phyloP scores from a whole-genome alignment of 2,113 vertebrate species.

The Cavia porcellus region DNA sequence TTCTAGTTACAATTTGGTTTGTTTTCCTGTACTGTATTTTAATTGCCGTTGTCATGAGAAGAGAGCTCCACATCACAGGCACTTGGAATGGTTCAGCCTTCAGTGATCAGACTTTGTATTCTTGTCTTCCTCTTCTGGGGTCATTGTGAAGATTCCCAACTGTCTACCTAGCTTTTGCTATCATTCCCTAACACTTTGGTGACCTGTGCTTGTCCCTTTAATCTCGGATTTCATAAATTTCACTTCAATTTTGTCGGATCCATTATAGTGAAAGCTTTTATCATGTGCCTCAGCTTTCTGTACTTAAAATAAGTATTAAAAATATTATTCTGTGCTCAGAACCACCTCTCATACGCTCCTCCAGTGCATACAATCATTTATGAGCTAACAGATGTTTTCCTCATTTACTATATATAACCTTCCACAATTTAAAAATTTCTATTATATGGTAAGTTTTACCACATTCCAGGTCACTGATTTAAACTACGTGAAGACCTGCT shows the following conservation, averaged over 20 bases:
- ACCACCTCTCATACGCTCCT: not conserved
- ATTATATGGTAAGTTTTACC: not conserved
- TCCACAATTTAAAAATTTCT: not conserved
- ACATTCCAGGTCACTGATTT: not conserved
- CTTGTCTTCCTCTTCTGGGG: not conserved
- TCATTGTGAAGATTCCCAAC: not conserved
- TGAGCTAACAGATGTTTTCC: not conserved
- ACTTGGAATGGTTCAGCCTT: not conserved
- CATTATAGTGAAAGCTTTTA: not conserved
- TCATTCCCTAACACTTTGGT: not conserved
- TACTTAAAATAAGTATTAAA: not conserved
- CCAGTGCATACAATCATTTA: not conserved
- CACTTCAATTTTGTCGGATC: not conserved
- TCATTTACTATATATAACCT: not conserved
- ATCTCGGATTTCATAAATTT: not conserved
- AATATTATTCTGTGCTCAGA: not conserved
- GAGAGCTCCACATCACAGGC: not conserved
- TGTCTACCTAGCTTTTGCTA: not conserved
- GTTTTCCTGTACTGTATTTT: not conserved
- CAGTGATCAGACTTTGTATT: not conserved
- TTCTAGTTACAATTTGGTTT: not conserved
- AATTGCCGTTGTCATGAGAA: not conserved
- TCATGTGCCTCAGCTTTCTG: not conserved
- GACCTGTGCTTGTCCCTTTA: not conserved
- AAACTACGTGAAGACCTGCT: conserved; percentile 31